A percentile compares a stretch with the other conserved stretches of the same genome.
Conservation (phyloP, 2,888 invertebrate species). For the Diplolepis rosae region DNA sequence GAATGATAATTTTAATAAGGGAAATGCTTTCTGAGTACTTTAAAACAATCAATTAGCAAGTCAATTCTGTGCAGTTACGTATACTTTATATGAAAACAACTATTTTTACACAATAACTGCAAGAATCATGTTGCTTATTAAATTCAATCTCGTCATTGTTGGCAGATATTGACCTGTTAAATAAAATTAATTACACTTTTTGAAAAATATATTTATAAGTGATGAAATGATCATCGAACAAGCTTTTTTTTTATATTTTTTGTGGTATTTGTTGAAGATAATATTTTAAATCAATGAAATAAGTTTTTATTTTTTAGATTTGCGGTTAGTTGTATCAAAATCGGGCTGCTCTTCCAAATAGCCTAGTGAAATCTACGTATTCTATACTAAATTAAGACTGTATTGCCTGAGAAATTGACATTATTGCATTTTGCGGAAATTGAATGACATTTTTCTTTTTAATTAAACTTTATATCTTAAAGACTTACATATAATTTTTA, state of each 20-base stretch:
- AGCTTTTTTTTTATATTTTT: neutral
- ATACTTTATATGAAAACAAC: slow-evolving; percentile 1
- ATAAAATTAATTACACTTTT: no score
- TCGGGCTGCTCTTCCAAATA: slow-evolving; percentile 22
- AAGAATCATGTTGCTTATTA: no score
- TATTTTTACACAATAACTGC: no score
- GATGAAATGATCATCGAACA: no score
- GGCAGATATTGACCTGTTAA: no score
- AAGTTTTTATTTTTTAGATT: neutral
- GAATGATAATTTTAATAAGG: slow-evolving; percentile 2
- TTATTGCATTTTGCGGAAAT: neutral
- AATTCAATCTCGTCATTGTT: no score
- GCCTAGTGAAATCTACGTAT: neutral
- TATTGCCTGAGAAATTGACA: slow-evolving; percentile 1
- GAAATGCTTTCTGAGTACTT: slow-evolving; percentile 14
- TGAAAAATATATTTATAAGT: no score
- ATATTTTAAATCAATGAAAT: neutral
- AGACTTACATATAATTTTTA: neutral
- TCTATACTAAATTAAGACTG: slow-evolving; percentile 13
- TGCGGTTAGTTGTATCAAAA: neutral
- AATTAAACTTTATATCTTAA: neutral
- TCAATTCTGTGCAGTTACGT: neutral
- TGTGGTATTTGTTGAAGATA: neutral
- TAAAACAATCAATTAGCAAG: neutral
- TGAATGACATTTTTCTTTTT: neutral